Evolutionary conservation across 1,140 invertebrate genomes (phyloP).

Genomic region (Choristoneura fumiferana): DNA sequence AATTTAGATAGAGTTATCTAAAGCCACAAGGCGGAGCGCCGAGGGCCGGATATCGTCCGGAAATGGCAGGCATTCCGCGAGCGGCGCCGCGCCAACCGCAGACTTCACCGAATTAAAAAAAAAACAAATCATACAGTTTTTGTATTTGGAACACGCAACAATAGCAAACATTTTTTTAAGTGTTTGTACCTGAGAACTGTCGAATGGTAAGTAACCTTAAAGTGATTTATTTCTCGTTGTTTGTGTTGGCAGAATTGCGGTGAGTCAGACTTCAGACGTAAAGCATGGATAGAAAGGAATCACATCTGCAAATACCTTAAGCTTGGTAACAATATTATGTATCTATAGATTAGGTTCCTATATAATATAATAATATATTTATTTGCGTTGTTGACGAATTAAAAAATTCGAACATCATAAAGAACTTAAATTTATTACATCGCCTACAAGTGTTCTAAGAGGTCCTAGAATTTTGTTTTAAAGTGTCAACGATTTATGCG

Average conservation of each 20-base stretch:
- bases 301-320: background rate
- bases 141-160: slow-evolving; percentile 27
- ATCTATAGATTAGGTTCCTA: too few relatives aligned
- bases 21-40: slow-evolving; percentile 43
- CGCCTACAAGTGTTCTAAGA: too few relatives aligned
- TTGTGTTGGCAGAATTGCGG: background rate
- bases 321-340: background rate
- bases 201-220: background rate
- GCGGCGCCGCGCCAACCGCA: slow-evolving; percentile 58
- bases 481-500: too few relatives aligned
- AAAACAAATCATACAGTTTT: slow-evolving; percentile 31
- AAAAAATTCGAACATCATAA: too few relatives aligned
- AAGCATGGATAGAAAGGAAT: background rate
- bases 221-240: background rate
- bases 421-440: too few relatives aligned
- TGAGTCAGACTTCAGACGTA: too few relatives aligned
- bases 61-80: slow-evolving; percentile 74
- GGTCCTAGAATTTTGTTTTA: too few relatives aligned
- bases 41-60: slow-evolving; percentile 69
- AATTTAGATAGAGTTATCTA: slow-evolving; percentile 46
- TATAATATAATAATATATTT: too few relatives aligned
- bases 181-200: too few relatives aligned
- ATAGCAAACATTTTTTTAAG: slow-evolving; percentile 15
- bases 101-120: slow-evolving; percentile 48
- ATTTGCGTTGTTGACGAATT: too few relatives aligned